Percentiles rank a stretch among this genome's conserved stretches.
Evolutionary conservation across 2,888 invertebrate species (phyloP).

Genomic region (Pocota personata): DNA sequence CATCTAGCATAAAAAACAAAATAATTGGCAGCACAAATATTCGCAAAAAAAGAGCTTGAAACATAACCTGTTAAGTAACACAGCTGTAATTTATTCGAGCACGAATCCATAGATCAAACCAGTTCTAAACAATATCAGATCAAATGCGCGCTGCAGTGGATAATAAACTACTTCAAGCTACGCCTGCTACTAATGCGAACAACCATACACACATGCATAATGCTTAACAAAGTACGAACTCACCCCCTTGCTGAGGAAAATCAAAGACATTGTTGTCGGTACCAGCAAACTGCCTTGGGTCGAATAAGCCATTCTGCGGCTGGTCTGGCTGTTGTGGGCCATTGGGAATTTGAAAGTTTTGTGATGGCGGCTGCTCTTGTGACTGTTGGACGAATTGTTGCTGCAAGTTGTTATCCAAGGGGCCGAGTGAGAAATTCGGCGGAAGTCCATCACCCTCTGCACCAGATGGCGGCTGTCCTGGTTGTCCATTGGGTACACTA

Average conservation of each 20-base stretch:
- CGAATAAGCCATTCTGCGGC: slow-evolving; percentile 34
- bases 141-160: background rate
- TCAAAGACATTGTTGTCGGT: slow-evolving; percentile 60
- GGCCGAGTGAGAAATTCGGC: background rate
- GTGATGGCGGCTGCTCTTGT: slow-evolving; percentile 28
- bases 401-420: slow-evolving; percentile 45
- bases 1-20: background rate
- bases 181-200: background rate
- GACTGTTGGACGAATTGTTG: slow-evolving; percentile 36
- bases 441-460: background rate
- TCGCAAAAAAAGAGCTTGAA: background rate
- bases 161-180: background rate
- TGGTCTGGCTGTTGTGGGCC: slow-evolving; percentile 24
- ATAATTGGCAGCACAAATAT: background rate
- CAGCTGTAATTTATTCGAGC: background rate
- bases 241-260: slow-evolving; percentile 50
- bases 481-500: slow-evolving; percentile 4
- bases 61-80: background rate
- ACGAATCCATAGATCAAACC: background rate
- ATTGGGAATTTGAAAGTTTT: slow-evolving; percentile 39
- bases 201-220: background rate
- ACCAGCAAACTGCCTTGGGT: slow-evolving; percentile 52
- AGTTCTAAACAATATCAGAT: background rate
- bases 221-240: background rate
- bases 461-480: background rate